Conservation (phyloP, 2,113 vertebrate genomes). For the Galemys pyrenaicus region DNA sequence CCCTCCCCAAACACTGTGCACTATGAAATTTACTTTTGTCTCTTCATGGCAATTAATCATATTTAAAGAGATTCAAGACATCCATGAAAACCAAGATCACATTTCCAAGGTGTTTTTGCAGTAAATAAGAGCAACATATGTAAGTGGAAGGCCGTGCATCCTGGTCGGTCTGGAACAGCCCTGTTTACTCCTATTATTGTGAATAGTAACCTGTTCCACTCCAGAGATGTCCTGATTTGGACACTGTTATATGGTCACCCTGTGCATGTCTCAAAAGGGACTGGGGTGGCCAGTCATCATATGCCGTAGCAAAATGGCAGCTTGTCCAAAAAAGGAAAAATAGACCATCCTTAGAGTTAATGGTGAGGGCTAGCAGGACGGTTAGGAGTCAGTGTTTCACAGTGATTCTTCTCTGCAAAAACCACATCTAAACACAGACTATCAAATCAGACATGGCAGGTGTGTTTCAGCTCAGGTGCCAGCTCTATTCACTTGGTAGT, state of each 20-base stretch:
- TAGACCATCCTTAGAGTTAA: not conserved
- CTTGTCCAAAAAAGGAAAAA: not conserved
- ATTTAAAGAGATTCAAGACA: conserved; percentile 21
- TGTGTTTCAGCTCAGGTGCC: not conserved
- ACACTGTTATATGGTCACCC: not conserved
- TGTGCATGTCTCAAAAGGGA: not conserved
- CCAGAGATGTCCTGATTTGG: not conserved
- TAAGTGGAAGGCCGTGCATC: not conserved
- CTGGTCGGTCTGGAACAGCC: not conserved
- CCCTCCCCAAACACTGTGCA: not conserved
- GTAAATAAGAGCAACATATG: not conserved
- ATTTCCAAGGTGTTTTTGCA: not conserved
- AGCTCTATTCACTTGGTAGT: not conserved
- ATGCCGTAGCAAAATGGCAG: not conserved
- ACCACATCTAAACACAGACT: not conserved
- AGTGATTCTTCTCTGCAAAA: not conserved
- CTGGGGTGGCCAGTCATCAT: not conserved
- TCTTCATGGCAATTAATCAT: not conserved
- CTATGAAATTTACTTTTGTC: not conserved
- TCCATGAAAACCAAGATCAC: not conserved
- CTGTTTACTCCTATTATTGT: not conserved
- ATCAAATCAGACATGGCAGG: not conserved
- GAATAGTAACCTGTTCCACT: not conserved
- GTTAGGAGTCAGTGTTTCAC: not conserved
- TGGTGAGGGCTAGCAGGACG: not conserved